Evolutionary conservation across 2,888 invertebrate genomes (phyloP).

Genomic region (Peribatodes rhomboidaria): DNA sequence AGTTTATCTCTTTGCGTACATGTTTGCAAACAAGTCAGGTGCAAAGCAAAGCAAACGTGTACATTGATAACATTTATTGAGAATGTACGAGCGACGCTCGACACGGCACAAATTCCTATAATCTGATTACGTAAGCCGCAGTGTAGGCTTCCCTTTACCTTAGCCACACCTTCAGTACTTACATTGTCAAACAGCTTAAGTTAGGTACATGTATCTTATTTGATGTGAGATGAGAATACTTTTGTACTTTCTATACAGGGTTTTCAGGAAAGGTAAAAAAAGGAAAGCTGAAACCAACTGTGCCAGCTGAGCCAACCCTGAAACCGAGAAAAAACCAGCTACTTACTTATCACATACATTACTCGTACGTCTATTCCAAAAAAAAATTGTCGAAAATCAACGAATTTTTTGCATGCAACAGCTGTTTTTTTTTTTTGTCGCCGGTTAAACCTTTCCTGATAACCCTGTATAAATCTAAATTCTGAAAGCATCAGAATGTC

Average conservation of each 20-base stretch:
- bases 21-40: conserved; percentile 33
- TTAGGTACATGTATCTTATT: not conserved
- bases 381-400: no score
- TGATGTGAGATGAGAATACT: not conserved
- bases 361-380: no score
- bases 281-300: no score
- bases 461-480: no score
- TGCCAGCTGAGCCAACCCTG: no score
- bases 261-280: no score
- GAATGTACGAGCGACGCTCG: conserved; percentile 49
- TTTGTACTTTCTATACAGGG: not conserved
- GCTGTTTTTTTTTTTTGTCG: no score
- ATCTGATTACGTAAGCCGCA: conserved; percentile 68
- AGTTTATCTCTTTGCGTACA: conserved; percentile 22
- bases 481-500: no score
- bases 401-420: no score
- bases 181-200: conserved; percentile 15
- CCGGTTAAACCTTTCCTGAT: no score
- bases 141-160: conserved; percentile 61
- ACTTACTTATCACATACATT: no score
- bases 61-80: conserved; percentile 45
- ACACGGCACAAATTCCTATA: conserved; percentile 67
- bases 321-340: no score
- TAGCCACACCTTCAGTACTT: conserved; percentile 22
- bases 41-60: conserved; percentile 18